Base-by-base conservation (phyloP, 2,113 vertebrate genomes). In the Notarius quadriscutis region DNA sequence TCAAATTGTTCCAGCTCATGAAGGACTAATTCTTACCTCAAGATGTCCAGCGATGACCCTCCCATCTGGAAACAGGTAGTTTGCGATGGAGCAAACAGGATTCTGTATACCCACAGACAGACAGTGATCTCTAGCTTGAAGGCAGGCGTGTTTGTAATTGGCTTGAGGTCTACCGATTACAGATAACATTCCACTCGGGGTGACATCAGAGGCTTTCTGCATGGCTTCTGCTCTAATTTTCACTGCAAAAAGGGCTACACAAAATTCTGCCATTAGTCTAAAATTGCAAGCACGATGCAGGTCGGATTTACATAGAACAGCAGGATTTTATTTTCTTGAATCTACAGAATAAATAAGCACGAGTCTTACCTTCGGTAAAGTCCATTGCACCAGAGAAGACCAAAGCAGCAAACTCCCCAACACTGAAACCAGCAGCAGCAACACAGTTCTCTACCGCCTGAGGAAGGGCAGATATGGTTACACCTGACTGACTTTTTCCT, bases 221-320 rank as follows among this genome's bases (percentile, higher is more conserved):
- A 99, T 99, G 90, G 97, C 97, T 89, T 99, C 98, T 0, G 97
- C 98, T 0, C 98, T 96, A 71, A 97, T 94, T 58, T 98, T 99
- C 90, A 99, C 98, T 0, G 94, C 97, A 8, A 96, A 96, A 83
- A 99, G 91, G 34, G 97, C 98, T 99, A 81, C 79, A 81, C 5
- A 62, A 41, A 48, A 62, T 48, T 6, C 18, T 18, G 78, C 15
- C 17, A 63, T 63, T 69, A 58, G 48, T 25, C 53, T 7, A 34
- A 62, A 27, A 22, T 34, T 9, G 55, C 8, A 84, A 6, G 48
- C 10, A 72, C 18, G 10, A 87, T 18, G 15, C 53, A 62, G 11
- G 10, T 55, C 30, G 79, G 22, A 80, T 12, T 48, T 62, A 22
- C 74, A 41, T 9, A 63, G 17, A 57, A 65, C 18, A 79, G 2